Evolutionary conservation across 2,113 vertebrate genomes (phyloP), one percentile per base, ranked within the genome.

Genomic region (Pantherophis guttatus): DNA sequence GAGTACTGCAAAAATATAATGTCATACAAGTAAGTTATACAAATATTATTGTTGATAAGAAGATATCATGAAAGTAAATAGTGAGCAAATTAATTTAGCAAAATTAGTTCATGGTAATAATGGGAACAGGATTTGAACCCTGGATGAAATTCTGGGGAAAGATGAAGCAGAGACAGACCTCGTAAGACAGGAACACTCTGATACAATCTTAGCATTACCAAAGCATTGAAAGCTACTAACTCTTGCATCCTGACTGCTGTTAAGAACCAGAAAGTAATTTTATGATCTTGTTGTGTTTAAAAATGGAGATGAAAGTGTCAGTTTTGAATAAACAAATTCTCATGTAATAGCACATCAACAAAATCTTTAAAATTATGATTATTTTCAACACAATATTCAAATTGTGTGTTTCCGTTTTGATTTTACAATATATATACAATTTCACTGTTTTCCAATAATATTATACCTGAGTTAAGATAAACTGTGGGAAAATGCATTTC

Each of bases 361-460:
- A n/a, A 11, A 75, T 39, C 50, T 55, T 92, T 92, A 90, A 24
- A 39, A 55, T 0, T 85, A 75, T 91, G 87, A 91, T 91, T 94
- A 92, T 89, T 87, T 93, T 91, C 89, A 87, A 91, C 50, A 87
- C 54, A 33, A 53, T 52, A 93, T 33, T 26, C 15, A 90, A 93
- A 90, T 29, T 26, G 88, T 24, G n/a, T 7, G 39, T 24, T 88
- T 91, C 15, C 50, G 9, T 39, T 5, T 13, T 26, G 50, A 52
- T 24, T 88, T n/a, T 12, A 8, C 48, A 91, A 81, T 88, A 3
- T 55, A 21, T 70, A 10, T 29, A 17, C 58, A 10, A 12, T 57
- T n/a, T 19, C 9, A 29, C 3, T 6, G 7, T 62, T 62, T 87
- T 65, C 26, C 44, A 39, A 2, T 23, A n/a, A 23, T 44, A 81